Base-by-base conservation (phyloP, 2,113 vertebrate genomes). In the Colistium nudipinnis region DNA sequence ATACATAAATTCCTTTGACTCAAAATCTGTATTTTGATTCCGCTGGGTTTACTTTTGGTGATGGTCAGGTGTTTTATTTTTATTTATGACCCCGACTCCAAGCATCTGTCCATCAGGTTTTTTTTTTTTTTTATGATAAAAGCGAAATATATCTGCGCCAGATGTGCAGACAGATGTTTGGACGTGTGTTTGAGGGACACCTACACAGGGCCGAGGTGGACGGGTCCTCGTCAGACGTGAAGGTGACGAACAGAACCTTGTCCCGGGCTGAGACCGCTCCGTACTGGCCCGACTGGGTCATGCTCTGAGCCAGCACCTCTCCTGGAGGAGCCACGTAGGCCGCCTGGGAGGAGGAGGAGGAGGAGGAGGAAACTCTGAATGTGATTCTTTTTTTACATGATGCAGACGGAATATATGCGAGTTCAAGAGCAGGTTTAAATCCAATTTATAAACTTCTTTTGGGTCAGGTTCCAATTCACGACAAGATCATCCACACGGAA, bases 231-330 rank as follows among this genome's bases (percentile, higher is more conserved):
- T 94, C 94, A 41, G 92, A 93, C 28, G 93, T 93, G 87, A 96
- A 98, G 81, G 94, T 93, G 0, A 93, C 89, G 35, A 97, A 95
- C 22, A 99, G 93, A 27, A 95, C 93, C 70, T 93, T 83, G 48
- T 94, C 88, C 0, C 69, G 72, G 3, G 88, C 77, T 3, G 45
- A 44, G 43, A 90, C 68, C 0, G 25, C 51, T 3, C 67, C 88
- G 2, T 83, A 43, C 14, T 47, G 64, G 2, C 51, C 68, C 0
- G 91, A 89, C 0, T 25, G 22, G 48, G 53, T 91, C 81, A 96
- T 79, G 25, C 11, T 81, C 27, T 70, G 14, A 31, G 92, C 90
- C 80, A 96, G 73, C 36, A 88, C 85, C 2, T 84, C 41, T 2
- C 95, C 96, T 0, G 93, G 89, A 0, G 52, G 45, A 0, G 93